A percentile compares a stretch with the other conserved stretches of the same genome.
phyloP scores from a whole-genome alignment of 2,113 vertebrate genomes.

The Calidris pygmaea region DNA sequence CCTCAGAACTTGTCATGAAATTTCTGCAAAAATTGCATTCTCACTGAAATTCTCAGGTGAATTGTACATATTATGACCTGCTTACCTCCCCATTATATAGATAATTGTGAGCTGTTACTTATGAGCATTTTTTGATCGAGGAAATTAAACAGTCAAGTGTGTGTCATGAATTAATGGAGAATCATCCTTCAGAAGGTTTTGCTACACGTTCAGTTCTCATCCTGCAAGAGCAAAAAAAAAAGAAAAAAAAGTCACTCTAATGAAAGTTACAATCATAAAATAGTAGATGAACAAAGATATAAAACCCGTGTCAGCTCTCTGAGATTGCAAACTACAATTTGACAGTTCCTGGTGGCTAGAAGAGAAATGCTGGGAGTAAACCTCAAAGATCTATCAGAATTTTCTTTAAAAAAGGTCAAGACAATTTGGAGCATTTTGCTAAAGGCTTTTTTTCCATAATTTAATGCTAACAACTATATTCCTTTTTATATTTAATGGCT shows the following conservation, averaged over 20 bases:
- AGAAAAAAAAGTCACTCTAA: background rate
- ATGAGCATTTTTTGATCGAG: background rate
- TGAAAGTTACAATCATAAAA: background rate
- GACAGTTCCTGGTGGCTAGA: background rate
- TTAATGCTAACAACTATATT: background rate
- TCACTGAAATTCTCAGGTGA: background rate
- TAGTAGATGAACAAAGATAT: background rate
- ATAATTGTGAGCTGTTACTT: background rate
- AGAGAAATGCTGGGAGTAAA: background rate
- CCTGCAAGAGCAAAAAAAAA: background rate
- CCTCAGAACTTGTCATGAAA: background rate
- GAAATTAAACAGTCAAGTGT: background rate
- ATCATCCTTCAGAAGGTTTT: background rate
- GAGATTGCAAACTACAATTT: background rate
- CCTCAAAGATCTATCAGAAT: background rate
- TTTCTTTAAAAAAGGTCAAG: background rate
- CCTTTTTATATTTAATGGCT: background rate
- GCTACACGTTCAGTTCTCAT: background rate
- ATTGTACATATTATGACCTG: background rate
- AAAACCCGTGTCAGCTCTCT: background rate
- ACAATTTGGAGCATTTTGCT: background rate
- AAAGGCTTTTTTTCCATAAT: background rate
- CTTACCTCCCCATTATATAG: background rate
- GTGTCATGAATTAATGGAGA: background rate
- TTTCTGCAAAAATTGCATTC: conserved; percentile 17